Evolutionary conservation across 2,113 vertebrate genomes (phyloP), one percentile per base, ranked within the genome.

Genomic region (Gymnogyps californianus): DNA sequence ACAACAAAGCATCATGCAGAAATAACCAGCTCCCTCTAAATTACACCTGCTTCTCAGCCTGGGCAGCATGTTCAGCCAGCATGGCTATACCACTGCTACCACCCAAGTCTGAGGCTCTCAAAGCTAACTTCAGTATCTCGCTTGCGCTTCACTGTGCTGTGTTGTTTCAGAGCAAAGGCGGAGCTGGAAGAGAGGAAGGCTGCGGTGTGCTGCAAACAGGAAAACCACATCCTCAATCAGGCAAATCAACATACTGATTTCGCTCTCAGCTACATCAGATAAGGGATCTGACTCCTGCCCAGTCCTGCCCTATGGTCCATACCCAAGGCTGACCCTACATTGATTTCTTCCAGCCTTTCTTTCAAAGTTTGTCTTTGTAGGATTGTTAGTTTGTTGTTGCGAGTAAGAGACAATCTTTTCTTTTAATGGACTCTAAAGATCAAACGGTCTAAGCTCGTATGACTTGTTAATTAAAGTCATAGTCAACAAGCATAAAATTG

Each of bases 391-490:
- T 61, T 82, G 18, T 19, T 92, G 62, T 66, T 88, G 44, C n/a
- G 49, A 20, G 12, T 58, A 54, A 72, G 80, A 81, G 36, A 20
- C 34, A 14, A 14, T 76, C 12, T 77, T 81, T 52, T 61, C 22
- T 79, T 85, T 86, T 38, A 79, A 64, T 31, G 17, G 65, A 22
- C 54, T 91, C 75, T 57, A 17, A 94, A 94, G 82, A 83, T 78
- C 54, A 74, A 89, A n/a, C 0, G 6, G 40, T 31, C 25, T 38
- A 69, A 78, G n/a, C 40, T 76, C 15, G 6, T 61, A 55, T 57
- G 58, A 76, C 46, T 83, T 80, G 49, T 76, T 94, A 88, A 92
- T 88, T 85, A 70, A 94, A 90, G 62, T 83, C 62, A 34, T 22
- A 80, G 44, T n/a, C 81, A 94, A 61, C 57, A 76, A 65, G 82